Evolutionary conservation across 2,888 invertebrate genomes (phyloP).

Genomic region (Epistrophe grossulariae): DNA sequence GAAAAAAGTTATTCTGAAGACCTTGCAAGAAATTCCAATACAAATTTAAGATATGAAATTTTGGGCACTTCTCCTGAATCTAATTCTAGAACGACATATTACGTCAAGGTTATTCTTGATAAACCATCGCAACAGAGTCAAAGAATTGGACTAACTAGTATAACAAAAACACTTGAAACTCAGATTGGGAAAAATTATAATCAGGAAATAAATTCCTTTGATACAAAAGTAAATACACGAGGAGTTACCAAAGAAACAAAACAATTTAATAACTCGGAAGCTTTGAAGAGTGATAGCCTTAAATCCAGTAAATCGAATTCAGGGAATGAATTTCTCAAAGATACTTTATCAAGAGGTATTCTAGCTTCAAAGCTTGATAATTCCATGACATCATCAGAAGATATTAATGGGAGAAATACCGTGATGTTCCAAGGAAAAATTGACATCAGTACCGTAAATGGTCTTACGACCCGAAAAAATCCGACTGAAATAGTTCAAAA

Average conservation of each 20-base stretch:
- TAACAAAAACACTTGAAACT: not conserved
- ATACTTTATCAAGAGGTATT: not conserved
- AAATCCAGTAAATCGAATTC: not conserved
- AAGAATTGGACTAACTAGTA: not conserved
- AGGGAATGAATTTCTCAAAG: not conserved
- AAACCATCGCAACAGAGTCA: not conserved
- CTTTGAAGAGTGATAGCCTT: not conserved
- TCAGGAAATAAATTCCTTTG: not conserved
- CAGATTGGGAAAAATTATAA: not conserved
- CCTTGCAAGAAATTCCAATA: not conserved
- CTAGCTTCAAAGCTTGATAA: not conserved
- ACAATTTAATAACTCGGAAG: not conserved
- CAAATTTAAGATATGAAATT: not conserved
- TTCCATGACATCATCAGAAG: not conserved
- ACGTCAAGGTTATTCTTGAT: slow-evolving; percentile 18
- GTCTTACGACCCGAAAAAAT: not conserved
- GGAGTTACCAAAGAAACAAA: not conserved
- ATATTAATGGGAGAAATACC: not conserved
- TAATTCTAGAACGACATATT: slow-evolving; percentile 6
- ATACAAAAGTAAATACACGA: not conserved
- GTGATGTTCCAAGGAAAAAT: slow-evolving; percentile 10
- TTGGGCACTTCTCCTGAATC: not conserved
- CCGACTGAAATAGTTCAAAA: not conserved
- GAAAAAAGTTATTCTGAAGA: not conserved
- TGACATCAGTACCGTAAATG: not conserved